Evolutionary conservation across 2,113 vertebrate species (phyloP).

Genomic region (Struthio camelus): DNA sequence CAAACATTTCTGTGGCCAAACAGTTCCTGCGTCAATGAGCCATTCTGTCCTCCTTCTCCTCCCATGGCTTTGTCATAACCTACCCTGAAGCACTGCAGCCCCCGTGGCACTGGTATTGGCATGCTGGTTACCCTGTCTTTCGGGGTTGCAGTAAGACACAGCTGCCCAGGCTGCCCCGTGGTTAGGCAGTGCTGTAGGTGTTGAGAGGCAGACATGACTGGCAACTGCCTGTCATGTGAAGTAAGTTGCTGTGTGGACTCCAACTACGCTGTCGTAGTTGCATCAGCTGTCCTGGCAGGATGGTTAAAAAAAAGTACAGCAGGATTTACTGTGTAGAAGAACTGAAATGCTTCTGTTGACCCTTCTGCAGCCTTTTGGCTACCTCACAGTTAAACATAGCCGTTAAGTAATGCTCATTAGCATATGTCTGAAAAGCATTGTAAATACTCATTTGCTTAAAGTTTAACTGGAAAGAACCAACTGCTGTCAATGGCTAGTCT

Average conservation of each 20-base stretch:
- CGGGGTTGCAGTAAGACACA: not conserved
- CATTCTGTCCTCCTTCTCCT: not conserved
- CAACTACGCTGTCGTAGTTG: not conserved
- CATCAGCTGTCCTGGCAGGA: not conserved
- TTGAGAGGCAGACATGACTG: not conserved
- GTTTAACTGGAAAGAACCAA: not conserved
- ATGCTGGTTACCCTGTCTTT: not conserved
- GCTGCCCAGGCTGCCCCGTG: not conserved
- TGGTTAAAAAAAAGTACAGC: not conserved
- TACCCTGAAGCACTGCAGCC: too few relatives aligned
- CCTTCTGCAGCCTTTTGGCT: not conserved
- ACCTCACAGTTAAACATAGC: not conserved
- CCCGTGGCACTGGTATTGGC: rapidly evolving
- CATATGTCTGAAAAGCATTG: not conserved
- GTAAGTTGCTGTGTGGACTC: not conserved
- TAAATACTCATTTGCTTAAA: not conserved
- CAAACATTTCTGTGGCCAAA: not conserved
- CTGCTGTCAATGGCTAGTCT: not conserved
- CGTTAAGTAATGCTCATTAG: not conserved
- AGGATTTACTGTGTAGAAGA: not conserved
- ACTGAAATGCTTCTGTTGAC: not conserved
- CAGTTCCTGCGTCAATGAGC: not conserved
- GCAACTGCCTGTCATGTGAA: not conserved
- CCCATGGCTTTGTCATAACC: not conserved
- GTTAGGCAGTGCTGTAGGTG: not conserved